phyloP scores from a whole-genome alignment of 2,113 vertebrate genomes.

The Myanophis thanlyinensis region DNA sequence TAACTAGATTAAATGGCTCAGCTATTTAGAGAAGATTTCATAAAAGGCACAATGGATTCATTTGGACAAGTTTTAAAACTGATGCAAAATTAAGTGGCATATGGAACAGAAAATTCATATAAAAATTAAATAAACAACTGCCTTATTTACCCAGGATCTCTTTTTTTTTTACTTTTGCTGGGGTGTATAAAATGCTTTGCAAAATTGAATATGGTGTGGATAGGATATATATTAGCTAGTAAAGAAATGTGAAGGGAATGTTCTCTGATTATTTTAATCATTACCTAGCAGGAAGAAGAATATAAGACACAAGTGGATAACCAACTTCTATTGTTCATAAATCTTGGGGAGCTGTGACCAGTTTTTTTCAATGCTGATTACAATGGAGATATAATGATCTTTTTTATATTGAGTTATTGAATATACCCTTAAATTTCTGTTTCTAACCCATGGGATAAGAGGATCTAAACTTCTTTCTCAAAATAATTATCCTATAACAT shows the following conservation, averaged over 20 bases:
- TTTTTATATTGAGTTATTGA: background rate
- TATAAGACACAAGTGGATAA: background rate
- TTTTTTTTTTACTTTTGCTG: background rate
- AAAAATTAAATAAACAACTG: background rate
- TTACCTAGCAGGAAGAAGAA: background rate
- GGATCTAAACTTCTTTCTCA: background rate
- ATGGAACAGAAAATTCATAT: background rate
- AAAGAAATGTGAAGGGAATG: background rate
- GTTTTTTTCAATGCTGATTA: background rate
- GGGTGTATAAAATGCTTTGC: background rate
- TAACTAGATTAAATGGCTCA: background rate
- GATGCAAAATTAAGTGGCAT: background rate
- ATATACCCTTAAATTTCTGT: background rate
- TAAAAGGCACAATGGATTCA: constrained; percentile 5
- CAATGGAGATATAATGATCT: background rate
- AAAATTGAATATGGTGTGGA: background rate
- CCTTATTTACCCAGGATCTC: background rate
- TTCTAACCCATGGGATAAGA: background rate
- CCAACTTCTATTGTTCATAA: background rate
- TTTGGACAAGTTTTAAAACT: background rate
- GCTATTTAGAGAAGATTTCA: constrained; percentile 20
- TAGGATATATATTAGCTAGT: background rate
- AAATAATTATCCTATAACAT: background rate
- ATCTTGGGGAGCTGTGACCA: background rate
- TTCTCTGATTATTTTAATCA: background rate